Evolutionary conservation across 2,888 invertebrate genomes (phyloP).

Genomic region (Chrysolina haemoptera): DNA sequence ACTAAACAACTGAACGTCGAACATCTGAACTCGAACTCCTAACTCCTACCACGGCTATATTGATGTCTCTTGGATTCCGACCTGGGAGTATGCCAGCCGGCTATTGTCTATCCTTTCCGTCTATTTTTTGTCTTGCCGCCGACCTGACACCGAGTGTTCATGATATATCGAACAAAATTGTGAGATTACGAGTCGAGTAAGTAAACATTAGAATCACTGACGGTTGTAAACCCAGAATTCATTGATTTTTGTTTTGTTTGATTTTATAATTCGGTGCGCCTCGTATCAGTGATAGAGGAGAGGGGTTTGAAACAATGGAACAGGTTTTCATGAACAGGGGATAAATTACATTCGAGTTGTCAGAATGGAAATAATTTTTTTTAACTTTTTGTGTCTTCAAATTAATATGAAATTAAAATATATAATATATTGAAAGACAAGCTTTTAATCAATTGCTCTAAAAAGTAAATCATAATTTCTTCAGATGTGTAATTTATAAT

Average conservation of each 20-base stretch:
- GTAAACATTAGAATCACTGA: background rate
- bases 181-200: background rate
- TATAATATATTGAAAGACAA: too few relatives aligned
- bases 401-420: too few relatives aligned
- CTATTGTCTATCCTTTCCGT: constrained; percentile 24
- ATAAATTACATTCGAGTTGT: too few relatives aligned
- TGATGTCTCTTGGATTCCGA: constrained; percentile 40
- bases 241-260: background rate
- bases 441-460: too few relatives aligned
- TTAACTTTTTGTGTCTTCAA: too few relatives aligned
- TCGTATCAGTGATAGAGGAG: too few relatives aligned
- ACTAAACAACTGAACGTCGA: constrained; percentile 35
- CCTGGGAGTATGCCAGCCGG: constrained; percentile 40
- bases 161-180: background rate
- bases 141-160: background rate
- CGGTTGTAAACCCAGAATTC: background rate
- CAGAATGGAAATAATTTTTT: too few relatives aligned
- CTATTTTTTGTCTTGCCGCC: constrained; percentile 18
- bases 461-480: too few relatives aligned
- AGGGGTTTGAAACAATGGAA: too few relatives aligned
- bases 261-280: background rate
- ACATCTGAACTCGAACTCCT: constrained; percentile 21
- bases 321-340: too few relatives aligned
- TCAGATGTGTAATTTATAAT: too few relatives aligned
- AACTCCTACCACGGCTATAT: constrained; percentile 35